Base-by-base conservation (phyloP, 2,888 invertebrate species). In the Habroteleia sp. region DNA sequence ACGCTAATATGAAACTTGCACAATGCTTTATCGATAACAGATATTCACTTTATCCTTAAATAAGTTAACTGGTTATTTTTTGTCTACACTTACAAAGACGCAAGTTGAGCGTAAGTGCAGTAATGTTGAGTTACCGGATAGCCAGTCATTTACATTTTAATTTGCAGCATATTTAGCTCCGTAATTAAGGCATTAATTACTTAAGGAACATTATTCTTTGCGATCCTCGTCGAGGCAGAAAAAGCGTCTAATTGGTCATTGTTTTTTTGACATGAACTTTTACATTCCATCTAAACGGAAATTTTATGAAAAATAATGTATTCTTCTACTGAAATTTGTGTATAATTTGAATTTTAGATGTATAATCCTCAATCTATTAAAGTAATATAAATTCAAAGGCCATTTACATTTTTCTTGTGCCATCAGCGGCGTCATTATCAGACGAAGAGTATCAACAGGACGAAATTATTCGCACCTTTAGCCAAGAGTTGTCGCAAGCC, bases 101-200 rank as follows among this genome's bases (percentile, higher is more conserved):
- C 16, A 42, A 42, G 25, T 42, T 33, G 17, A 48, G 27, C 16
- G 27, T 20, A 17, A 42, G 25, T 16, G 14, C 14, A 23, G 8
- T 10, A 39, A 37, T 17, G 13, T 6, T 25, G 20, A 52, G 33
- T 14, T 25, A 6, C 6, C 27, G 10, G 46, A 46, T 42, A 60
- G 25, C 16, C 39, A 1, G 6, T 42, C 33, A 65, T 65, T 65
- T 56, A 31, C 37, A 58, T 60, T 60, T 54, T 33, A 56, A 56
- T 56, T 66, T 37, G 46, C 33, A 29, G 31, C 66, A 39, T 46
- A 66, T 46, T 31, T 4, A 39, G 20, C 11, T 23, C 23, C 31
- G 46, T 41, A 66, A 66, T 56, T 48, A 37, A 20, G 35, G 20
- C 54, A 66, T 46, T 66, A 54, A 52, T 44, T 65, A 52, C 44